These are phyloP conservation scores for Drosophila sordidula DNA, from an alignment of 2,888 invertebrate genomes.

Conservation along the genomic window DNA sequence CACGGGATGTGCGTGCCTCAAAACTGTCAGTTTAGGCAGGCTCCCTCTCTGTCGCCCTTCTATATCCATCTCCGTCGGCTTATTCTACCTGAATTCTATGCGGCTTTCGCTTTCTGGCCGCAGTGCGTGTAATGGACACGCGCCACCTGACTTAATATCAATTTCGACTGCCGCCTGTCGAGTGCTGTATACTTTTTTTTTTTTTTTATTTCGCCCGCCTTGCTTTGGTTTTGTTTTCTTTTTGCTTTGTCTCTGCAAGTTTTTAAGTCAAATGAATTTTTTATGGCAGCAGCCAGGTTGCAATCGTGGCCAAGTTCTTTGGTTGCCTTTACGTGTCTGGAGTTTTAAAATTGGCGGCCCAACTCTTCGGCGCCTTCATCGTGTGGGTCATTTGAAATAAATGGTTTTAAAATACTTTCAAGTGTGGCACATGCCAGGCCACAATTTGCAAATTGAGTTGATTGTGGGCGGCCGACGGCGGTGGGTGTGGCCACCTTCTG, in stretches of 20 bases:
- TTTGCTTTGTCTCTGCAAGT: conserved; percentile 51
- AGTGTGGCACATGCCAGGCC: conserved; percentile 51
- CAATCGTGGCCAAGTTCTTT: conserved; percentile 40
- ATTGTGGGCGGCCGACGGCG: conserved; percentile 19
- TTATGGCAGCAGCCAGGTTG: conserved; percentile 63
- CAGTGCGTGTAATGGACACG: conserved; percentile 79
- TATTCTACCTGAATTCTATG: conserved; percentile 35
- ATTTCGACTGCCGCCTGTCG: conserved; percentile 50
- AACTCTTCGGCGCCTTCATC: conserved; percentile 25
- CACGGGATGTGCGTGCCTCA: conserved; percentile 69
- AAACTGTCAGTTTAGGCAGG: conserved; percentile 64
- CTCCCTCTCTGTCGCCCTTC: neutral
- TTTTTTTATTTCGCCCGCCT: conserved; percentile 16
- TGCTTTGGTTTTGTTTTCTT: conserved; percentile 20
- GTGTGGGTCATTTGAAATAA: conserved; percentile 67
- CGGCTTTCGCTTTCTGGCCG: conserved; percentile 64
- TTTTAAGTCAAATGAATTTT: conserved; percentile 80
- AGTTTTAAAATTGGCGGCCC: conserved; percentile 62
- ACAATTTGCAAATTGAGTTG: conserved; percentile 70
- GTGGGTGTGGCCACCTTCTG: neutral
- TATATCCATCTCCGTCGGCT: neutral
- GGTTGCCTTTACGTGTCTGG: conserved; percentile 68
- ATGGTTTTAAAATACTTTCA: conserved; percentile 76
- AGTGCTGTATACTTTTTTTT: conserved; percentile 15
- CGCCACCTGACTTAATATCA: conserved; percentile 81